Percentiles rank a stretch among this genome's conserved stretches.
phyloP scores from a whole-genome alignment of 1,140 invertebrate genomes.

The Glossosoma conforme region DNA sequence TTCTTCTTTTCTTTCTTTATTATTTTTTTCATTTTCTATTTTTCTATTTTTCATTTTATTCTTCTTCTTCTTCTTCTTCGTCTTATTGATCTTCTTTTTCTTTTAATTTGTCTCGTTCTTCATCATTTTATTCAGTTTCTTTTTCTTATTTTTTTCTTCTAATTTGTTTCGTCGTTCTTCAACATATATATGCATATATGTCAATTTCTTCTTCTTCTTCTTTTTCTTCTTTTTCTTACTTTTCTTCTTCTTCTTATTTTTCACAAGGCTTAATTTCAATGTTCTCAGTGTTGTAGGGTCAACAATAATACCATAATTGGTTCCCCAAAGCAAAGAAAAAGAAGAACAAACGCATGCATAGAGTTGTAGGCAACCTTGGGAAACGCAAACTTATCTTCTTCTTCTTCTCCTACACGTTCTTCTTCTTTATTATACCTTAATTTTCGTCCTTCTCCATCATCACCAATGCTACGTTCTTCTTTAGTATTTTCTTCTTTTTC shows the following conservation, averaged over 20 bases:
- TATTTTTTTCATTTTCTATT: background rate
- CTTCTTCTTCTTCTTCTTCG: slow-evolving; percentile 3
- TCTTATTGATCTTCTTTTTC: background rate
- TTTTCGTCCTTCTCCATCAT: too few relatives aligned
- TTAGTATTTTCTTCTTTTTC: too few relatives aligned
- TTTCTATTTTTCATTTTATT: background rate
- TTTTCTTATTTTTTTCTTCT: slow-evolving; percentile 4
- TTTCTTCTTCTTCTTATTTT: background rate
- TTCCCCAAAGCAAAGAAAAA: too few relatives aligned
- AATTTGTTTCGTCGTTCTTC: background rate
- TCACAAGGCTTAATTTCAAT: too few relatives aligned
- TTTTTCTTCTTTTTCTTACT: background rate
- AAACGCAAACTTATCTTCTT: too few relatives aligned
- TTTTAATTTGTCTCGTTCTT: background rate
- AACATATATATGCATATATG: background rate
- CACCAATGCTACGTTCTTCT: too few relatives aligned
- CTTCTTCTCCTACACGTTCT: too few relatives aligned
- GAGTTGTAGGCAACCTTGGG: too few relatives aligned
- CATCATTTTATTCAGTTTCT: background rate
- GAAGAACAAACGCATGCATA: too few relatives aligned
- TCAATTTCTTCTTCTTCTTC: slow-evolving; percentile 1
- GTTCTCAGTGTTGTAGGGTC: too few relatives aligned
- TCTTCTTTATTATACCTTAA: too few relatives aligned
- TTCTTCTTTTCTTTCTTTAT: background rate
- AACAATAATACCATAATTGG: too few relatives aligned